Evolutionary conservation across 2,113 vertebrate genomes (phyloP), one percentile per base, ranked within the genome.

Genomic region (Notothenia rossii): DNA sequence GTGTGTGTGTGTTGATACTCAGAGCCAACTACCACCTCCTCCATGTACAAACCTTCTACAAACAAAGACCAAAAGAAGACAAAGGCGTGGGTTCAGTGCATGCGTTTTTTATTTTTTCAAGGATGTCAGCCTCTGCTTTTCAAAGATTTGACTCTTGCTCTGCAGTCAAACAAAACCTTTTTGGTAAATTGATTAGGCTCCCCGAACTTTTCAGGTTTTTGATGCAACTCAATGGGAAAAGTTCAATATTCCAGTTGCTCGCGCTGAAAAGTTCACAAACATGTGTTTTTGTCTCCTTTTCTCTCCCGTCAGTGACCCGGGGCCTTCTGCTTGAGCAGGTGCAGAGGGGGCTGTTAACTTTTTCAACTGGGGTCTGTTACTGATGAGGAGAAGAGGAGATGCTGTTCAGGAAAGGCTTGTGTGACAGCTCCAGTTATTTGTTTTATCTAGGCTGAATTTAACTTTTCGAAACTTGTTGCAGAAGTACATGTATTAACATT

Each of bases 111-210:
- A 69, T 65, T 69, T 72, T 83, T 75, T 20, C 75, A 89, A 89
- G 67, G 84, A 92, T 92, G 82, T 90, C 86, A 90, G 88, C 84
- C 72, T 90, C 85, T 88, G 86, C 88, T 88, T 94, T 93, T 94
- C 90, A 94, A 92, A 94, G 91, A 90, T 76, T 85, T 90, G 89
- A 91, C 91, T 93, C 84, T 66, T 89, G 88, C 86, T 89, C 87
- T 63, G 89, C 89, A 91, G 90, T 93, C 89, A 91, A 92, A 91
- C 86, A 85, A 85, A 90, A 89, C 82, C 85, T 86, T 88, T 90
- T 90, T 89, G 85, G 79, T 92, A 94, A 94, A 93, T 94, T 94
- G 91, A 94, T 94, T 92, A 93, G 90, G 85, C 81, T 77, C 78
- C 72, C 54, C 78, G 88, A 94, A 94, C 88, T 93, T 92, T 89